Evolutionary conservation across 2,797 vertebrate species (phyloP), one percentile per base, ranked within the genome.

Genomic region (Ceryle rudis): DNA sequence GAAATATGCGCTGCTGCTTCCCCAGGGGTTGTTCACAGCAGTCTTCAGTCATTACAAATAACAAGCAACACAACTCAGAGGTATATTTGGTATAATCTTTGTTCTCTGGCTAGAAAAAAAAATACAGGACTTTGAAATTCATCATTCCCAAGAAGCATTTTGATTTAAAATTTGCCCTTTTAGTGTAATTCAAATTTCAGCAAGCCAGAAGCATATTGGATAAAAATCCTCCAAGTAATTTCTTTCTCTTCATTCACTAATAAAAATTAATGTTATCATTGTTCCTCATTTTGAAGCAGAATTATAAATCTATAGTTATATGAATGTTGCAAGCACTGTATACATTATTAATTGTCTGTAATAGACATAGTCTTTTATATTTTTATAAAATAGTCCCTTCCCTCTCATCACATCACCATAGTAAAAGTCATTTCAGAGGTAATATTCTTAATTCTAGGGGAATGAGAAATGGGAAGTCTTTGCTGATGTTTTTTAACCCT

Each of bases 281-380:
- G 62, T 54, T 95, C 67, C 42, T 81, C 46, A n/a, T 74, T 73
- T 81, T 92, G 86, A 65, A 64, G 37, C 31, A 41, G 60, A 82
- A 79, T 58, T 79, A 54, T 35, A 82, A 62, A 55, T 70, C 78
- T 73, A 17, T 54, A 51, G 49, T 47, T 70, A 5, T 15, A 72
- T 62, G 64, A 52, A 52, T 70, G 54, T 81, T 81, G 73, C 51
- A 79, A 67, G 86, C 39, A 62, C 39, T 58, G 55, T 81, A 72
- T 90, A 29, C 66, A 60, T 92, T 86, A 92, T 97, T 91, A 88
- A 86, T 33, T 46, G 54, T 23, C 54, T 72, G 33, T 61, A 84
- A 84, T 16, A 73, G 64, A 22, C 5, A 6, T 9, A 61, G 73
- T n/a, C 66, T 81, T 46, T 89, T 23, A 75, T 89, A 66, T 81